Conservation (phyloP, 2,888 invertebrate genomes). For the Trissolcus brochymenae region DNA sequence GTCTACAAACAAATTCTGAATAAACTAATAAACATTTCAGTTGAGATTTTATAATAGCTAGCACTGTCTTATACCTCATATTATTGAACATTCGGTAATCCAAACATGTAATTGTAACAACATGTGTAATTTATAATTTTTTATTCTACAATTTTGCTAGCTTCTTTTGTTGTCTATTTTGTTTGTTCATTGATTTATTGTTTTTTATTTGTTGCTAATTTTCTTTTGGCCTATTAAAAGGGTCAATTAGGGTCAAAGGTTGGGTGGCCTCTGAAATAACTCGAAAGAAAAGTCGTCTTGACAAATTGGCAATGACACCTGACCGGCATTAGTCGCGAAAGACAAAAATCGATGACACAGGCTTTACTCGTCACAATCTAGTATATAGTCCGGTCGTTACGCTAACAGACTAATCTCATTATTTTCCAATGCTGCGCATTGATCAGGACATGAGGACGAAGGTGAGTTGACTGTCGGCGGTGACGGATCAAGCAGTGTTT, state of each 20-base stretch:
- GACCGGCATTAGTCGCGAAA: slow-evolving; percentile 1
- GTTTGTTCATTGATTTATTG: no score
- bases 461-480: slow-evolving; percentile 72
- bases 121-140: no score
- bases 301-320: slow-evolving; percentile 12
- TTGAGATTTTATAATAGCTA: not conserved
- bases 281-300: slow-evolving; percentile 5
- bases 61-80: no score
- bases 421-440: slow-evolving; percentile 62
- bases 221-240: no score
- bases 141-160: no score
- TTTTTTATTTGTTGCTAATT: no score
- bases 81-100: no score
- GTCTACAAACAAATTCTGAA: slow-evolving; percentile 30
- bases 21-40: slow-evolving; percentile 11
- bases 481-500: slow-evolving; percentile 52
- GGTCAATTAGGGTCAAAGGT: not conserved
- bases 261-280: not conserved
- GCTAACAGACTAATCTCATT: slow-evolving; percentile 66
- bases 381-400: slow-evolving; percentile 59
- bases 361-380: slow-evolving; percentile 34
- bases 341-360: slow-evolving; percentile 38
- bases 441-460: slow-evolving; percentile 78
- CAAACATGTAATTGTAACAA: no score
- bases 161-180: no score